These are phyloP conservation scores for Cynaeus angustus DNA, from an alignment of 2,888 invertebrate genomes.

Conservation along the genomic window DNA sequence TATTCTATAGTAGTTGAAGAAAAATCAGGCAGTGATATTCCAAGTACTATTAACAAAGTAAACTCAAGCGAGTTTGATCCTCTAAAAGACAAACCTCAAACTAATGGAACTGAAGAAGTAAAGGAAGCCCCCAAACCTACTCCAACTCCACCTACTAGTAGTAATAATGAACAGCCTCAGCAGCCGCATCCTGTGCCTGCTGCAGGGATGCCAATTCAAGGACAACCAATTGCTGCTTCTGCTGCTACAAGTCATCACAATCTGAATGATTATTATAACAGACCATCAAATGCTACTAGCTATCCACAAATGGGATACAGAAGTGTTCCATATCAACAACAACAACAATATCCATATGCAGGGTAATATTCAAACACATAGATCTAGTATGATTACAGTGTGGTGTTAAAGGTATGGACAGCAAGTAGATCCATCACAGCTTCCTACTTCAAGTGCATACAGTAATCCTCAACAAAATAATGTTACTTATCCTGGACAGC, in stretches of 20 bases:
- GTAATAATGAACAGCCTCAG: slow-evolving; percentile 52
- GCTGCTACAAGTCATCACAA: slow-evolving; percentile 57
- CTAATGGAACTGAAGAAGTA: slow-evolving; percentile 63
- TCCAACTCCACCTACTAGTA: slow-evolving; percentile 60
- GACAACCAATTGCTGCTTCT: slow-evolving; percentile 59
- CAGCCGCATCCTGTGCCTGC: slow-evolving; percentile 60
- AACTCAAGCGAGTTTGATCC: slow-evolving; percentile 78
- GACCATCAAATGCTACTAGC: slow-evolving; percentile 57
- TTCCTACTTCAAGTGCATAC: slow-evolving; percentile 64
- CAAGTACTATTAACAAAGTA: slow-evolving; percentile 64
- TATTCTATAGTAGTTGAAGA: slow-evolving; percentile 32
- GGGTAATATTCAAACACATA: slow-evolving; percentile 59
- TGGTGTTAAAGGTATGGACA: slow-evolving; percentile 51
- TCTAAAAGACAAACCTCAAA: slow-evolving; percentile 70
- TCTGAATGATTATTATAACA: slow-evolving; percentile 66
- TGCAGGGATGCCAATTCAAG: slow-evolving; percentile 53
- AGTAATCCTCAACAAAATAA: slow-evolving; percentile 63
- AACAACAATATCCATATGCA: slow-evolving; percentile 61
- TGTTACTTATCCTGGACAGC: slow-evolving; percentile 63
- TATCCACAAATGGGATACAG: slow-evolving; percentile 64
- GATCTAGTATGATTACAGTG: neutral
- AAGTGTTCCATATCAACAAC: slow-evolving; percentile 64
- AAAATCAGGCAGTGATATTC: slow-evolving; percentile 50
- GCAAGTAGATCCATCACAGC: slow-evolving; percentile 65
- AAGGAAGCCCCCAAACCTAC: slow-evolving; percentile 62